Evolutionary conservation across 2,797 vertebrate species (phyloP).

Genomic region (Scolopax rusticola): DNA sequence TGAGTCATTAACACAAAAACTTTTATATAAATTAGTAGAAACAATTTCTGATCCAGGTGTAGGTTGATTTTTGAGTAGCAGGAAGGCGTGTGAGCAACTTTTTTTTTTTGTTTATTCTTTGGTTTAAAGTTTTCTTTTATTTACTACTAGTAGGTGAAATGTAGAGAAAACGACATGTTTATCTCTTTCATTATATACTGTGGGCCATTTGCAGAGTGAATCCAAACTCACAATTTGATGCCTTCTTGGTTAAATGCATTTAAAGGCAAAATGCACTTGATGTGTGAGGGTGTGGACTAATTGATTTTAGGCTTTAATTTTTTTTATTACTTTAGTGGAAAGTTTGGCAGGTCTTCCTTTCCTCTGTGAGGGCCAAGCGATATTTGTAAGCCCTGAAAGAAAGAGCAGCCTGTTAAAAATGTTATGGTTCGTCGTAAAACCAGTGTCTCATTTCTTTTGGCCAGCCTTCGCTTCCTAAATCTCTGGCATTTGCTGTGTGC

Average conservation of each 20-base stretch:
- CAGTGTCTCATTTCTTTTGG: background rate
- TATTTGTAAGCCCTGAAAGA: background rate
- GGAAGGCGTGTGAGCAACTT: background rate
- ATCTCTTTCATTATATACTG: background rate
- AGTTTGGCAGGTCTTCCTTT: background rate
- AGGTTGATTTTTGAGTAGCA: background rate
- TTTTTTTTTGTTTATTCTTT: background rate
- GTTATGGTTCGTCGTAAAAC: background rate
- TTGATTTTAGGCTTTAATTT: background rate
- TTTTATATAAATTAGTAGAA: background rate
- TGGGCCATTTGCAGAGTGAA: background rate
- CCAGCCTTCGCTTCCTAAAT: background rate
- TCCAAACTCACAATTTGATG: background rate
- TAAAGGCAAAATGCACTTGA: background rate
- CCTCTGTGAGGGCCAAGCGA: background rate
- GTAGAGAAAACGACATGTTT: background rate
- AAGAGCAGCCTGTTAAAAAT: background rate
- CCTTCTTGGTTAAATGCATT: background rate
- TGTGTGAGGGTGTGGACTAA: background rate
- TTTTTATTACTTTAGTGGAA: background rate
- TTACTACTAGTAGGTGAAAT: background rate
- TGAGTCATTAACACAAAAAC: background rate
- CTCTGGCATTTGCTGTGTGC: background rate
- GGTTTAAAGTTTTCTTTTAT: background rate
- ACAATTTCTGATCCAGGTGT: background rate